A percentile compares a stretch with the other conserved stretches of the same genome.
phyloP scores from a whole-genome alignment of 2,113 vertebrate genomes.

The Pteronura brasiliensis region DNA sequence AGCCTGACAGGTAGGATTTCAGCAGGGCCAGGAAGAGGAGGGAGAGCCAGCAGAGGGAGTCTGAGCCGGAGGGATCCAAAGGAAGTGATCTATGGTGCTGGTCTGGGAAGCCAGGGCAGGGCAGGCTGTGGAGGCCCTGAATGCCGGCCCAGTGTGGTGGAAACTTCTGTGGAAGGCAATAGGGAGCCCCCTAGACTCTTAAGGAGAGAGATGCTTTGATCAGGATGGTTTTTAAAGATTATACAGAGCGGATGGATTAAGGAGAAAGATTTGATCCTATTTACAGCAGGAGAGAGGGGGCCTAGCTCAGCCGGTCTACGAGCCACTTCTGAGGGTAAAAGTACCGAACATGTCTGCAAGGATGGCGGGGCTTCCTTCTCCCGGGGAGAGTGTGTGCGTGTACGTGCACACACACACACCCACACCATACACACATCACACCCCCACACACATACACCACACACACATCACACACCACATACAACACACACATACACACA shows the following conservation, averaged over 20 bases:
- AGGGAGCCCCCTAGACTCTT: too few relatives aligned
- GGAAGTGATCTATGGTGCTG: fast-evolving
- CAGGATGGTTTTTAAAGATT: not conserved
- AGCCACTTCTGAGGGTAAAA: not conserved
- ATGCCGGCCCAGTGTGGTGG: too few relatives aligned
- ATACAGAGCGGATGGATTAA: not conserved
- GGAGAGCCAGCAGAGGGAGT: not conserved
- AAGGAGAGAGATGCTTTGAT: not conserved
- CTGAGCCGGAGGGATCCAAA: not conserved
- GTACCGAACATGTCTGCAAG: not conserved
- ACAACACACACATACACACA: not conserved
- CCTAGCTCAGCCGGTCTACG: too few relatives aligned
- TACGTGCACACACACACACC: not conserved
- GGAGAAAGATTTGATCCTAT: not conserved
- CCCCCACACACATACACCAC: too few relatives aligned
- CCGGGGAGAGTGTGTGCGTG: not conserved
- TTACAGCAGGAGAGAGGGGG: not conserved
- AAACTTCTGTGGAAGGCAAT: not conserved
- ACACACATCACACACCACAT: too few relatives aligned
- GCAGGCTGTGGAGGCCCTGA: not conserved
- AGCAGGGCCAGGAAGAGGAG: not conserved
- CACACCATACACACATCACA: not conserved
- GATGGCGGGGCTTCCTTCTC: not conserved
- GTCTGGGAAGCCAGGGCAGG: not conserved
- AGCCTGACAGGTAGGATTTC: not conserved